Evolutionary conservation across 2,797 vertebrate genomes (phyloP).

Genomic region (Phataginus tetradactyla): DNA sequence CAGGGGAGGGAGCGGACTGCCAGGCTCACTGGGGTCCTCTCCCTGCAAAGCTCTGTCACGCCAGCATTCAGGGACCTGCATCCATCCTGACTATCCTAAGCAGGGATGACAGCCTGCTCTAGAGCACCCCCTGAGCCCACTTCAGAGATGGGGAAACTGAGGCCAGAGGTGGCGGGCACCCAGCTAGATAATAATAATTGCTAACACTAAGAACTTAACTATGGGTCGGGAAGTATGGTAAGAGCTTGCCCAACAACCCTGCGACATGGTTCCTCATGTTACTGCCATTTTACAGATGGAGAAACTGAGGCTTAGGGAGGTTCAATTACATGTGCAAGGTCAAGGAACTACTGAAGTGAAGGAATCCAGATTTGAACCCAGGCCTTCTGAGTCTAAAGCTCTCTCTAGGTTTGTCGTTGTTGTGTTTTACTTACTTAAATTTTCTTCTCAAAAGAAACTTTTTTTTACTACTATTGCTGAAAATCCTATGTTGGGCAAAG

Average conservation of each 20-base stretch:
- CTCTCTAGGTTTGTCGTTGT: background rate
- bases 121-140: background rate
- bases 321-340: background rate
- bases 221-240: background rate
- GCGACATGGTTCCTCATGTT: background rate
- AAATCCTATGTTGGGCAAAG: background rate
- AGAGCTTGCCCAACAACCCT: background rate
- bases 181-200: background rate
- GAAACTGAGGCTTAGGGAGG: slow-evolving; percentile 13
- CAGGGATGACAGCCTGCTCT: background rate
- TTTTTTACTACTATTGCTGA: slow-evolving; percentile 2
- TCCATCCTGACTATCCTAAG: background rate
- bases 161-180: background rate
- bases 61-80: background rate
- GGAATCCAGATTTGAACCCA: background rate
- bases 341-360: background rate
- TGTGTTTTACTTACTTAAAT: slow-evolving; percentile 19
- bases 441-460: background rate
- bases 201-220: background rate
- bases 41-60: background rate
- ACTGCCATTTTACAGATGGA: background rate
- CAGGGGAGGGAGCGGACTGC: background rate
- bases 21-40: background rate
- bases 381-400: slow-evolving; percentile 6
- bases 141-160: background rate